Evolutionary conservation across 2,888 invertebrate genomes (phyloP).

Genomic region (Opisthograptis luteolata): DNA sequence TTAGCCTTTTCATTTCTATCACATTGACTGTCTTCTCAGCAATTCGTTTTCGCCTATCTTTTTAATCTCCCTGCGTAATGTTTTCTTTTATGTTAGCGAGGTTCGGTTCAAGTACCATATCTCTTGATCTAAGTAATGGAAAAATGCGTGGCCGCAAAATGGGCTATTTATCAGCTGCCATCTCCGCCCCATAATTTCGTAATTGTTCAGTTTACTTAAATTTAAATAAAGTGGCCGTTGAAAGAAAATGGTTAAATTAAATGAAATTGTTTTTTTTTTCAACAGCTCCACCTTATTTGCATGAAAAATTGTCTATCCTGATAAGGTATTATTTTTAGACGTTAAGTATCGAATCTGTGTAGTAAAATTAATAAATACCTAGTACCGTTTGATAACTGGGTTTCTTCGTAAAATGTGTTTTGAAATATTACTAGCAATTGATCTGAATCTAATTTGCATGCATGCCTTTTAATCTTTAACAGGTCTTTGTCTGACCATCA

Average conservation of each 20-base stretch:
- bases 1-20: conserved; percentile 29
- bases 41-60: conserved; percentile 27
- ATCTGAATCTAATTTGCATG: no score
- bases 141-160: conserved; percentile 38
- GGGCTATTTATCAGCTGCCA: conserved; percentile 39
- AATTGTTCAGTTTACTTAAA: conserved; percentile 41
- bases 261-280: conserved; percentile 16
- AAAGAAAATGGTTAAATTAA: conserved; percentile 27
- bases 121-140: conserved; percentile 40
- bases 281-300: conserved; percentile 12
- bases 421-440: no score
- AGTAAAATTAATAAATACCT: no score
- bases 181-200: conserved; percentile 40
- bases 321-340: neutral
- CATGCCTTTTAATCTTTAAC: no score
- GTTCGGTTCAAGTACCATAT: conserved; percentile 35
- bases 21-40: conserved; percentile 30
- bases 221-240: conserved; percentile 36
- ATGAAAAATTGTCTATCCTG: conserved; percentile 11
- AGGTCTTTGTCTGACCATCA: no score
- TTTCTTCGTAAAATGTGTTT: no score
- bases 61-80: conserved; percentile 30
- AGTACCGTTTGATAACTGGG: no score
- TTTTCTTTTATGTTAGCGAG: conserved; percentile 27
- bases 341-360: neutral